Conservation (phyloP, 2,888 invertebrate species). For the Nymphalis polychloros region DNA sequence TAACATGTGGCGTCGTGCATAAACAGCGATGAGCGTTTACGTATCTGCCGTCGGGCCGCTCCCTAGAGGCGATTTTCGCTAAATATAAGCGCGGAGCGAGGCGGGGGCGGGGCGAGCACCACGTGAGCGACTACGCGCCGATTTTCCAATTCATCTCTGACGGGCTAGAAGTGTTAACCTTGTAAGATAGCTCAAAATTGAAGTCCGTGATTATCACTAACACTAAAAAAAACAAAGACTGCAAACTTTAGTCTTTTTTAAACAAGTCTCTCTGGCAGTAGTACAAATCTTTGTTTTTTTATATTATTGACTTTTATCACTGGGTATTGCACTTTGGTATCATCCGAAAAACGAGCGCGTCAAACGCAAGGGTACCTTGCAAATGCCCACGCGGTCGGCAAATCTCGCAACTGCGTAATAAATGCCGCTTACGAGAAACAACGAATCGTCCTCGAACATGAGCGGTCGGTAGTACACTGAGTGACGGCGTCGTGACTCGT, state of each 20-base stretch:
- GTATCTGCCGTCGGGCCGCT: conserved; percentile 72
- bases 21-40: conserved; percentile 70
- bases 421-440: conserved; percentile 62
- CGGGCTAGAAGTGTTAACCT: conserved; percentile 79
- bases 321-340: conserved; percentile 42
- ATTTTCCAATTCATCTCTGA: conserved; percentile 81
- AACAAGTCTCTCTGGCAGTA: conserved; percentile 59
- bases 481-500: conserved; percentile 70
- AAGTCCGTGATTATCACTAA: conserved; percentile 61
- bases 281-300: conserved; percentile 73
- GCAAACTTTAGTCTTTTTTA: conserved; percentile 48
- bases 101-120: conserved; percentile 78
- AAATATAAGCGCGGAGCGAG: conserved; percentile 78
- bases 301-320: conserved; percentile 75
- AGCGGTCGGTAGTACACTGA: conserved; percentile 78
- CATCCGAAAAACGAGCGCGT: conserved; percentile 25
- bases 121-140: conserved; percentile 81
- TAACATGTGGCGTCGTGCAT: conserved; percentile 79
- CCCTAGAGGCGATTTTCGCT: conserved; percentile 81
- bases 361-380: conserved; percentile 26
- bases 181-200: conserved; percentile 78
- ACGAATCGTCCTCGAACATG: conserved; percentile 67
- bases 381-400: conserved; percentile 74
- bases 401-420: conserved; percentile 78
- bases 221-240: conserved; percentile 44